Percentiles rank a stretch among this genome's conserved stretches.
Evolutionary conservation across 2,113 vertebrate species (phyloP).

Genomic region (Leucopternis melanops): DNA sequence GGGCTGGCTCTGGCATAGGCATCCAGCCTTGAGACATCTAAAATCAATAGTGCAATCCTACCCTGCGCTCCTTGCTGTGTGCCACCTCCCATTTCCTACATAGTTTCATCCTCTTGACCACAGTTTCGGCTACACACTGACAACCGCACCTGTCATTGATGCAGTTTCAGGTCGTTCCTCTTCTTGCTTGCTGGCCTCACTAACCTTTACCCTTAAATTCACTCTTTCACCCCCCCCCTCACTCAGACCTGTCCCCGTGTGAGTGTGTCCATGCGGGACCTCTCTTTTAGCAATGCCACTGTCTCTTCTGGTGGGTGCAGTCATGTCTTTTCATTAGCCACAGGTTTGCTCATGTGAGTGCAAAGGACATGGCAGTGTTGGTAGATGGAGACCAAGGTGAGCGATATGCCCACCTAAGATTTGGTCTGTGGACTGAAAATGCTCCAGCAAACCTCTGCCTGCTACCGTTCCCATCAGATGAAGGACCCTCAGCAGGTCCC

Average conservation of each 20-base stretch:
- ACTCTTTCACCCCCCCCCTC: neutral
- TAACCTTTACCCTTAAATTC: neutral
- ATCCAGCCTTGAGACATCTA: neutral
- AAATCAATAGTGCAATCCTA: neutral
- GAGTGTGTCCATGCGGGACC: neutral
- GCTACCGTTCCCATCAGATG: neutral
- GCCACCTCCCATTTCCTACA: neutral
- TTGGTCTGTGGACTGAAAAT: neutral
- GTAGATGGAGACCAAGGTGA: neutral
- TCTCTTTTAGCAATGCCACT: neutral
- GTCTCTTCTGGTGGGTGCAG: neutral
- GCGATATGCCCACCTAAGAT: too few species aligned
- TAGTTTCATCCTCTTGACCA: neutral
- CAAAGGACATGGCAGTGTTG: accelerated
- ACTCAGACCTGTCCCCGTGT: accelerated
- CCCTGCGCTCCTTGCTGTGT: neutral
- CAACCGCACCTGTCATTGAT: accelerated
- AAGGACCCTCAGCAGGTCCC: neutral
- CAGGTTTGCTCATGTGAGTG: neutral
- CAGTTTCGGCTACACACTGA: neutral
- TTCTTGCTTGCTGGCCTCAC: neutral
- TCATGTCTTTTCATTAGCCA: neutral
- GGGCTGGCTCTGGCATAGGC: neutral
- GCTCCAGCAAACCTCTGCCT: neutral
- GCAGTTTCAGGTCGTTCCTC: neutral